phyloP scores from a whole-genome alignment of 1,140 invertebrate species.

The Globodera rostochiensis region DNA sequence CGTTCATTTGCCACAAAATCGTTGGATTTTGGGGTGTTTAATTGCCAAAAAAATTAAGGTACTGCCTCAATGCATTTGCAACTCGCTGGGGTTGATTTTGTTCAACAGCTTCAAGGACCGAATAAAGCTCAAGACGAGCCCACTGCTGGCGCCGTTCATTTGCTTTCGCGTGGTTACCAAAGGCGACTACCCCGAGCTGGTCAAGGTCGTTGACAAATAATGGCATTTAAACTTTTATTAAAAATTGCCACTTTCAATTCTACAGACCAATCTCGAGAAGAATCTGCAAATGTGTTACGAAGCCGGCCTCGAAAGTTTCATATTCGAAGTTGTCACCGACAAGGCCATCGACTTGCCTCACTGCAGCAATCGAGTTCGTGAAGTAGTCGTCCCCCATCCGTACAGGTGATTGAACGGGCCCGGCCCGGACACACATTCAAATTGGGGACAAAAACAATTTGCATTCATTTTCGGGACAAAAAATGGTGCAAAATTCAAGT shows the following conservation, averaged over 20 bases:
- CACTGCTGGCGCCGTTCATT: slow-evolving; percentile 87
- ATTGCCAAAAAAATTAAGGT: slow-evolving; percentile 67
- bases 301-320: slow-evolving; percentile 89
- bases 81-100: slow-evolving; percentile 83
- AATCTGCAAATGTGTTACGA: slow-evolving; percentile 87
- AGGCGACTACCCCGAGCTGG: slow-evolving; percentile 89
- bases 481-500: slow-evolving; percentile 89
- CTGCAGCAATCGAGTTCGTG: slow-evolving; percentile 71
- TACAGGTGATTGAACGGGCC: slow-evolving; percentile 40
- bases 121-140: slow-evolving; percentile 80
- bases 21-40: too few species aligned
- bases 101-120: slow-evolving; percentile 94
- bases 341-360: slow-evolving; percentile 77
- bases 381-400: slow-evolving; percentile 55
- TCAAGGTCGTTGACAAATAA: slow-evolving; percentile 67
- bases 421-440: neutral
- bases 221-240: slow-evolving; percentile 15
- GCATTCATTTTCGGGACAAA: slow-evolving; percentile 72
- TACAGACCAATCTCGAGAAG: slow-evolving; percentile 78
- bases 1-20: neutral
- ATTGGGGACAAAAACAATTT: slow-evolving; percentile 1
- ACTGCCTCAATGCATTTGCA: slow-evolving; percentile 78
- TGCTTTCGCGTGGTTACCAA: slow-evolving; percentile 92
- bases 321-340: slow-evolving; percentile 95
- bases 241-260: slow-evolving; percentile 30